These are phyloP conservation scores for Sterrhoptilus dennistouni DNA, from an alignment of 2,113 vertebrate species.

Conservation along the genomic window DNA sequence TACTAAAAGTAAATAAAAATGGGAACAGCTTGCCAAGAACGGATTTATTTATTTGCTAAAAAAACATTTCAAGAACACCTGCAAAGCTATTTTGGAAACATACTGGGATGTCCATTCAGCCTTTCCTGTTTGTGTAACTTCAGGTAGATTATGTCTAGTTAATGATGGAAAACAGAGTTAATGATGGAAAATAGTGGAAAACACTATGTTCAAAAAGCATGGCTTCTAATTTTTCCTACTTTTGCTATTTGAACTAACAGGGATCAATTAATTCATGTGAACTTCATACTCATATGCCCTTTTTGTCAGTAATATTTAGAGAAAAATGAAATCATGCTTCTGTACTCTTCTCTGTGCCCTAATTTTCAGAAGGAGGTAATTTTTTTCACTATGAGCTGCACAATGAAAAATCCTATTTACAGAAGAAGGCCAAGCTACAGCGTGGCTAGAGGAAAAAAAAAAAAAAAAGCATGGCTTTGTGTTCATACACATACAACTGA, in stretches of 20 bases:
- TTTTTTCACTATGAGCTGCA: not conserved
- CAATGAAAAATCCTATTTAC: not conserved
- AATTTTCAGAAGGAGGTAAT: not conserved
- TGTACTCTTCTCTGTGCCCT: not conserved
- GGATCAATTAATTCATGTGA: not conserved
- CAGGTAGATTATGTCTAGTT: not conserved
- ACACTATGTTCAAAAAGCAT: not conserved
- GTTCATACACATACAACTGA: not conserved
- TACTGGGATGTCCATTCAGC: not conserved
- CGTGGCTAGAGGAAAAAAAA: not conserved
- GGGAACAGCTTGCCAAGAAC: not conserved
- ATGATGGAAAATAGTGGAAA: not conserved
- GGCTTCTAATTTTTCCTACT: not conserved
- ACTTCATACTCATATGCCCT: not conserved
- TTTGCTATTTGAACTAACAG: not conserved
- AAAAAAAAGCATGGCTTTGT: not conserved
- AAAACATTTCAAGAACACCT: conserved; percentile 26
- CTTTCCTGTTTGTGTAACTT: not conserved
- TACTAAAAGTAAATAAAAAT: conserved; percentile 30
- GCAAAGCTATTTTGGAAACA: not conserved
- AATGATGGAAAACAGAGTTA: not conserved
- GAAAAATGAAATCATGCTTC: not conserved
- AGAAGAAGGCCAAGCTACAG: not conserved
- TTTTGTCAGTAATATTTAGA: not conserved
- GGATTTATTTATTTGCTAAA: not conserved